A percentile compares a stretch with the other conserved stretches of the same genome.
Conservation (phyloP, 2,888 invertebrate genomes). For the Melolontha melolontha region DNA sequence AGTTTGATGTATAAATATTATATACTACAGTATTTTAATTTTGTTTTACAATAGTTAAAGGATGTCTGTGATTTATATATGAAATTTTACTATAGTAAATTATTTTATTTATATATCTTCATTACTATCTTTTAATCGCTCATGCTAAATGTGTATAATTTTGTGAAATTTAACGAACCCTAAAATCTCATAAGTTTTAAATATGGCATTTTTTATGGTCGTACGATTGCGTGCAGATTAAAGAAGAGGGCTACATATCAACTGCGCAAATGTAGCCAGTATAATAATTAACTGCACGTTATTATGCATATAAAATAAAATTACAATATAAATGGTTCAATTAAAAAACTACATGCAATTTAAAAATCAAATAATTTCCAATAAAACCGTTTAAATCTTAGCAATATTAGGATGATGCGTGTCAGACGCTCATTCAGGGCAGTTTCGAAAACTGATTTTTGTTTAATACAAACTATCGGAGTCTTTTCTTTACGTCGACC, state of each 20-base stretch:
- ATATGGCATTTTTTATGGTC: slow-evolving; percentile 27
- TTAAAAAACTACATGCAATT: slow-evolving; percentile 46
- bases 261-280: slow-evolving; percentile 18
- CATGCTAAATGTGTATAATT: no score
- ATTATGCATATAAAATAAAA: slow-evolving; percentile 39
- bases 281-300: slow-evolving; percentile 33
- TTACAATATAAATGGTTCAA: slow-evolving; percentile 43
- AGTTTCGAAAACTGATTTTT: slow-evolving; percentile 52
- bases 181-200: slow-evolving; percentile 17
- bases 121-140: no score
- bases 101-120: no score
- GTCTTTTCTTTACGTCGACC: slow-evolving; percentile 43
- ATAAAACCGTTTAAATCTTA: slow-evolving; percentile 33
- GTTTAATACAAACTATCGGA: slow-evolving; percentile 48
- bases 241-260: slow-evolving; percentile 31
- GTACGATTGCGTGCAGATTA: slow-evolving; percentile 32
- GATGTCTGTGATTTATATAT: no score
- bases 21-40: no score
- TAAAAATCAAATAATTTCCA: slow-evolving; percentile 46
- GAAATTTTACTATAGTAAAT: no score
- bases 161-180: no score
- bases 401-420: slow-evolving; percentile 45
- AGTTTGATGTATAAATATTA: no score
- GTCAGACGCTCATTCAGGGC: slow-evolving; percentile 51
- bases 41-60: no score